Conservation (phyloP, 1,140 invertebrate genomes). For the Thereuonema tuberculata region DNA sequence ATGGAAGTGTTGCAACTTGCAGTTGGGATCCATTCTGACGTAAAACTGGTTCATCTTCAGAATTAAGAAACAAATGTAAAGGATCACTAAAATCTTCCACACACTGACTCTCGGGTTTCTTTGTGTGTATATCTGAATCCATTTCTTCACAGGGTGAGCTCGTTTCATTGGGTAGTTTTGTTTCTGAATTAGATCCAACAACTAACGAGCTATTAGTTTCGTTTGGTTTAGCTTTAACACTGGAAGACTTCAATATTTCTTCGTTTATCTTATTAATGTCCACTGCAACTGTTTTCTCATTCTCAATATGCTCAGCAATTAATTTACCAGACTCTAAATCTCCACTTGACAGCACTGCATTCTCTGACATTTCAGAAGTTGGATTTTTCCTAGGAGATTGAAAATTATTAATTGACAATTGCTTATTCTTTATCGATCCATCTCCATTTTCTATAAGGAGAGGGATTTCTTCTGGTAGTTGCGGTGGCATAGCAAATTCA, state of each 20-base stretch:
- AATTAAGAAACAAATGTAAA: slow-evolving; percentile 47
- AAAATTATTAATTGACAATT: no score
- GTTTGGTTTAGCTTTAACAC: background rate
- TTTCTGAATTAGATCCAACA: slow-evolving; percentile 21
- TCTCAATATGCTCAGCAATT: background rate
- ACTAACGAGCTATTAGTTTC: slow-evolving; percentile 1
- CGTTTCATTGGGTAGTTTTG: background rate
- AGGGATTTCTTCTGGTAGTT: slow-evolving; percentile 16
- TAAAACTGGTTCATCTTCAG: slow-evolving; percentile 35
- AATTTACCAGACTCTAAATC: background rate
- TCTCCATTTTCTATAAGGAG: slow-evolving; percentile 1
- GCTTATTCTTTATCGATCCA: no score
- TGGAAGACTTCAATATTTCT: background rate
- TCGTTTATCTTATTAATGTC: background rate
- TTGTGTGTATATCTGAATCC: slow-evolving; percentile 31
- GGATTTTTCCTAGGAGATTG: background rate
- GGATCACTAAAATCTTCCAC: slow-evolving; percentile 62
- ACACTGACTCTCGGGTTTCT: slow-evolving; percentile 38
- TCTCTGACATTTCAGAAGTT: no score
- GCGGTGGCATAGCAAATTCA: slow-evolving; percentile 49
- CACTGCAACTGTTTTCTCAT: background rate
- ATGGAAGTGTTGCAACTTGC: slow-evolving; percentile 43
- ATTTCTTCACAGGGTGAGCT: background rate
- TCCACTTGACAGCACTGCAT: background rate
- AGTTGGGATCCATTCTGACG: slow-evolving; percentile 19